phyloP scores from a whole-genome alignment of 2,113 vertebrate species.

The Daubentonia madagascariensis region DNA sequence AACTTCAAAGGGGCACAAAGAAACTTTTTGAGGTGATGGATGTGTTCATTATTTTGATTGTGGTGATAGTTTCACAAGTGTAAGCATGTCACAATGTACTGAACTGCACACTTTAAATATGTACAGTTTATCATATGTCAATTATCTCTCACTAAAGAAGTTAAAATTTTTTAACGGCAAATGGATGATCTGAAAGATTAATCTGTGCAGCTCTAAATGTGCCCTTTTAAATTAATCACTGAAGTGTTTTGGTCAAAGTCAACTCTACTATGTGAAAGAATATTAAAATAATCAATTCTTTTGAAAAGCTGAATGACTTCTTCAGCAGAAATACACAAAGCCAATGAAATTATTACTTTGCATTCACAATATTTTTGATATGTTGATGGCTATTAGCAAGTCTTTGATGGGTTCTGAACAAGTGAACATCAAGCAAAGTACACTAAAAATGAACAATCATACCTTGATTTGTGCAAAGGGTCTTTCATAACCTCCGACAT shows the following conservation, averaged over 20 bases:
- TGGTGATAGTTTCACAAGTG: not conserved
- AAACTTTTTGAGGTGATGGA: not conserved
- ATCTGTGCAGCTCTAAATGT: not conserved
- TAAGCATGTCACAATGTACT: not conserved
- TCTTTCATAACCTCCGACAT: conserved; percentile 95
- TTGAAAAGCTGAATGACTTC: not conserved
- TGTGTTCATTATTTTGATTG: not conserved
- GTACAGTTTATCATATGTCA: not conserved
- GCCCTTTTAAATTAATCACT: conserved; percentile 16
- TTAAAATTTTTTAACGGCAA: not conserved
- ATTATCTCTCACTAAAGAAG: not conserved
- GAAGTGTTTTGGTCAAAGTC: not conserved
- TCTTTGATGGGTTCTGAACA: not conserved
- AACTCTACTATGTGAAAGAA: conserved; percentile 11
- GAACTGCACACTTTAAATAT: not conserved
- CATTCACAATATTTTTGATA: not conserved
- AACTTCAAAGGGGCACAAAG: not conserved
- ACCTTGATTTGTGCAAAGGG: conserved; percentile 99
- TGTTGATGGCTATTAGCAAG: not conserved
- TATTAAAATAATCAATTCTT: conserved; percentile 9
- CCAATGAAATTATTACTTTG: conserved; percentile 39
- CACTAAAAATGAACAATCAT: conserved; percentile 74
- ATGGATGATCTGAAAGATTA: not conserved
- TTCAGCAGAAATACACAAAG: not conserved
- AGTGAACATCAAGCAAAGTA: conserved; percentile 36